Percentiles rank a stretch among this genome's conserved stretches.
These are phyloP conservation scores for Phyto melanocephala DNA, from an alignment of 2,888 invertebrate species.

Conservation along the genomic window DNA sequence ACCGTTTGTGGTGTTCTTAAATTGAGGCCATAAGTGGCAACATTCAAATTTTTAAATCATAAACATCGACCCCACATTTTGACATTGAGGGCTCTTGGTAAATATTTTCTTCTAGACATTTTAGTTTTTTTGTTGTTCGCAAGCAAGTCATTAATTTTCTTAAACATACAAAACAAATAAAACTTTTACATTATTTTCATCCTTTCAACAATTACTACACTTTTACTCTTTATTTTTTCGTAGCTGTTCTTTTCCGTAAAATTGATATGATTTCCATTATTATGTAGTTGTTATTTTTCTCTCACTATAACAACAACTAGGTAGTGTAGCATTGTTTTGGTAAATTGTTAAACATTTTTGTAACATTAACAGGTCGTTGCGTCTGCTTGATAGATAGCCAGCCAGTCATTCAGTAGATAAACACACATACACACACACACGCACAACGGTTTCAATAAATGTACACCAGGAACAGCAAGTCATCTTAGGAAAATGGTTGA, in stretches of 20 bases:
- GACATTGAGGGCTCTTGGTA: not conserved
- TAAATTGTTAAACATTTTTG: conserved; percentile 68
- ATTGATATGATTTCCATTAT: not conserved
- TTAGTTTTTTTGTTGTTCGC: not conserved
- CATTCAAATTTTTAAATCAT: conserved; percentile 36
- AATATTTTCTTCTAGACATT: no score
- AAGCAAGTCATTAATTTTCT: conserved; percentile 45
- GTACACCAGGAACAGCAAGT: conserved; percentile 14
- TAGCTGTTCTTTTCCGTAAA: not conserved
- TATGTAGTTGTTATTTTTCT: not conserved
- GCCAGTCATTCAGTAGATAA: conserved; percentile 56
- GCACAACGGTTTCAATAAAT: not conserved
- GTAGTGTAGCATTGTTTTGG: conserved; percentile 66
- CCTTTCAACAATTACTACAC: not conserved
- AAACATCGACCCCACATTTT: not conserved
- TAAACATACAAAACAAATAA: conserved; percentile 25
- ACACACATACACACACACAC: not conserved
- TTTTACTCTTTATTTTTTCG: not conserved
- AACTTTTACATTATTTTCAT: conserved; percentile 38
- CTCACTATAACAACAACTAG: conserved; percentile 45
- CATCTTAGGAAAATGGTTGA: conserved; percentile 13
- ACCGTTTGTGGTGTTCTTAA: not conserved
- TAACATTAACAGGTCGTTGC: conserved; percentile 74
- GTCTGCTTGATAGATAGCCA: conserved; percentile 35
- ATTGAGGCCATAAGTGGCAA: not conserved